phyloP scores from a whole-genome alignment of 2,888 invertebrate genomes.

The Cerceris rybyensis region DNA sequence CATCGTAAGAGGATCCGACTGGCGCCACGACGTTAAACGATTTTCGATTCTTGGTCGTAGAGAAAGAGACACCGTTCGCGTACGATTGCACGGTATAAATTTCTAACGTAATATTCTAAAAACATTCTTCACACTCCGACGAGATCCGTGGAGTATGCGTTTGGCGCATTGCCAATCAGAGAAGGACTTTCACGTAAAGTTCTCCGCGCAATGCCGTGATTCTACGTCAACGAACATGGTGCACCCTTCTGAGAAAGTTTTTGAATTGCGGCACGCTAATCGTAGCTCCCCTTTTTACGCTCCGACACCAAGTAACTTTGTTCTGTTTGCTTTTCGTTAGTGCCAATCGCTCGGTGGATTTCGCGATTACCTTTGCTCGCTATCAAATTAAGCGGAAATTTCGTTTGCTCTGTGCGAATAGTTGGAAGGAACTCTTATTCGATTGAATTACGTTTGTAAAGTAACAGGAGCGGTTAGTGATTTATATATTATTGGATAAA shows the following conservation, averaged over 20 bases:
- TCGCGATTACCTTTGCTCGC: background rate
- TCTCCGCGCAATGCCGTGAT: constrained; percentile 59
- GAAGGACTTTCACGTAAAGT: constrained; percentile 53
- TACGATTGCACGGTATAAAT: constrained; percentile 49
- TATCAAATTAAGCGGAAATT: background rate
- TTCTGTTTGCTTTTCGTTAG: constrained; percentile 5
- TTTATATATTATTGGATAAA: too few species aligned
- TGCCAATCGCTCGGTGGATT: background rate
- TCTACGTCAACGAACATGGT: constrained; percentile 63
- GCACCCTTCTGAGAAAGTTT: constrained; percentile 63
- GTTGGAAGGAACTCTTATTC: too few species aligned
- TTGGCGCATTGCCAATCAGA: constrained; percentile 65
- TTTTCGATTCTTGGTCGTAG: constrained; percentile 29
- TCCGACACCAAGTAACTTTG: constrained; percentile 28
- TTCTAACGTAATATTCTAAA: constrained; percentile 63
- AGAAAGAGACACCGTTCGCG: background rate
- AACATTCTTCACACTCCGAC: constrained; percentile 66
- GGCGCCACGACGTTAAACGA: constrained; percentile 28
- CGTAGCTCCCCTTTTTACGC: constrained; percentile 48
- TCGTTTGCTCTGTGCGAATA: background rate
- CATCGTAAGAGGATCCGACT: constrained; percentile 6
- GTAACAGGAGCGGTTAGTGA: too few species aligned
- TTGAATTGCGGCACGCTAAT: constrained; percentile 66
- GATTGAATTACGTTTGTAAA: too few species aligned
- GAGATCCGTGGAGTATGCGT: constrained; percentile 46